Conservation (phyloP, 1,140 invertebrate genomes). For the Lucilia sericata region DNA sequence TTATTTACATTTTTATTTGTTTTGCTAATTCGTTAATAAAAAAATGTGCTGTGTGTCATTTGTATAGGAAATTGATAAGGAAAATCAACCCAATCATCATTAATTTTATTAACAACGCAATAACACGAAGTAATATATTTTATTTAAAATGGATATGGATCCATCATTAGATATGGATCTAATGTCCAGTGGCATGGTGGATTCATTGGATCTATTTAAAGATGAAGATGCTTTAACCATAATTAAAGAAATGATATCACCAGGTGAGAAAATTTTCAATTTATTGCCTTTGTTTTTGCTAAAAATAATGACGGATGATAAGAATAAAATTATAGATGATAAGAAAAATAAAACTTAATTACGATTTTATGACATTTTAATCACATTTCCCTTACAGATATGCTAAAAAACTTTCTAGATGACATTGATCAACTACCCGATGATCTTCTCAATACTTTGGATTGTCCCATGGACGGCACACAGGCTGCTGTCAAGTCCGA, state of each 20-base stretch:
- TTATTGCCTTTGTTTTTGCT: too few relatives aligned
- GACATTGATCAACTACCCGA: constrained; percentile 57
- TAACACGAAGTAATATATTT: not conserved
- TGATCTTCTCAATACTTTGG: constrained; percentile 45
- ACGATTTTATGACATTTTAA: too few relatives aligned
- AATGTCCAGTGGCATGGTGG: constrained; percentile 50
- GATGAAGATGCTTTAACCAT: constrained; percentile 62
- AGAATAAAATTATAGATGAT: too few relatives aligned
- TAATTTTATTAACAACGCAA: not conserved
- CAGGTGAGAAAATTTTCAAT: constrained; percentile 43
- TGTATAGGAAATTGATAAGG: constrained; percentile 20
- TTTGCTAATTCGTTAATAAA: not conserved
- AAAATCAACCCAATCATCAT: not conserved
- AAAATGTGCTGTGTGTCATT: constrained; percentile 9
- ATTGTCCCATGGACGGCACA: constrained; percentile 36
- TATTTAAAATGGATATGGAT: constrained; percentile 49
- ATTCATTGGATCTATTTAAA: constrained; percentile 59
- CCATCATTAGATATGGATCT: constrained; percentile 52
- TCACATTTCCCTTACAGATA: constrained; percentile 50
- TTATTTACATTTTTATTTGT: constrained; percentile 16
- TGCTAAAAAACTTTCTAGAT: constrained; percentile 59
- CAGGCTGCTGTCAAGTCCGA: not conserved
- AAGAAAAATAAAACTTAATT: too few relatives aligned
- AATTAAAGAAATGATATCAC: constrained; percentile 61
- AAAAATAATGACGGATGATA: too few relatives aligned